Base-by-base conservation (phyloP, 2,797 vertebrate species). In the Sebastes dallii region DNA sequence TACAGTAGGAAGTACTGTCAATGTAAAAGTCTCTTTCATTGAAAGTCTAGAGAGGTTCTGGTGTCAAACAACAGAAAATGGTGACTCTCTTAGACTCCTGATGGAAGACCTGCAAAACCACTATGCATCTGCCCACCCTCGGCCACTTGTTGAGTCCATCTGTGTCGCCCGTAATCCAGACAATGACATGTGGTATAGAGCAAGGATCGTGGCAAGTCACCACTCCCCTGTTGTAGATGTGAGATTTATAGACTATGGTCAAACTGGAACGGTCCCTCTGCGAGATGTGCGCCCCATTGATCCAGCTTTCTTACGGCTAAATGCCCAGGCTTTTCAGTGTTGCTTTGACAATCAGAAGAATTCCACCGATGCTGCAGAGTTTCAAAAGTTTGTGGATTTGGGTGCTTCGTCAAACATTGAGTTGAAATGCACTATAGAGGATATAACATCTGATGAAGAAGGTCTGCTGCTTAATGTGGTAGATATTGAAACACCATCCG, bases 231-330 rank as follows among this genome's bases (percentile, higher is more conserved):
- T 90, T 18, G 93, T 97, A 18, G 92, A 96, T 55, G 96, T 98
- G 1, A 16, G 92, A 2, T 97, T 96, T 72, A 92, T 98, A 66
- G 97, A 99, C 85, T 98, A 96, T 62, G 97, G 92, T 58, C 90
- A 92, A 50, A 89, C 68, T 30, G 64, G 6, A 58, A 87, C n/a
- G 4, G 77, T 94, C 20, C 83, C 80, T 52, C 61, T 93, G 30
- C 54, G 14, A 66, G 82, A 91, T 50, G 4, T 94, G 20, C 22
- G 8, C 5, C 74, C 77, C 7, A 90, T 92, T 29, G 88, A 94
- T 78, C 92, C 90, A n/a, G 58, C 46, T 16, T 92, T 92, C 65
- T 59, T 92, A 25, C 2, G 0, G 8, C 68, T 89, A 14, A 66
- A 78, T 54, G 79, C 86, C 0, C 88, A 86, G 66, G 90, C 90